Base-by-base conservation (phyloP, 2,797 vertebrate species). In the Mormyrus proboscirostris region DNA sequence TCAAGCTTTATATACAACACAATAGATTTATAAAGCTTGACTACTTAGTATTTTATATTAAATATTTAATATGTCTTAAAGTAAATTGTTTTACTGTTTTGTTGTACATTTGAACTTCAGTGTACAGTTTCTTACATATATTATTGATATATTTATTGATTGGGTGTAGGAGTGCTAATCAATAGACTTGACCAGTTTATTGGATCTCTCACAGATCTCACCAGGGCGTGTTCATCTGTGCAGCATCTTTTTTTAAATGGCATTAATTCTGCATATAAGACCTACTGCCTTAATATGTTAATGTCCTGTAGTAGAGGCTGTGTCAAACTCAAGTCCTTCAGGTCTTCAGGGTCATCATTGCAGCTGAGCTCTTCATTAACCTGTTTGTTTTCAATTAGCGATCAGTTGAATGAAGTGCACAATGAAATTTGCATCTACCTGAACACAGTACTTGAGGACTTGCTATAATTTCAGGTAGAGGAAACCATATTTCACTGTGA, bases 21-120 rank as follows among this genome's bases (percentile, higher is more conserved):
- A 6, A 41, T 44, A 44, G 5, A 82, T 82, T n/a, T 47, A 47
- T 82, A 44, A 82, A 44, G 76, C 76, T 82, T 82, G 76, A 47
- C 19, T 82, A 82, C 76, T 82, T 82, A 82, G 38, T 82, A 82
- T 82, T 82, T 44, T 82, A 47, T 82, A 76, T 76, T 76, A 65
- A 76, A 76, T 76, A 82, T 82, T 82, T 73, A 73, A 41, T 73
- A 79, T 82, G 76, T 82, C 38, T 82, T 82, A 44, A 82, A 44
- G 12, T 44, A 47, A 82, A 47, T 82, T 44, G 41, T 47, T 82
- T 82, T 82, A 82, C 76, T 82, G 76, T 82, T 44, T 47, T 82
- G 38, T 82, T 82, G 76, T 82, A 16, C 19, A 82, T 41, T 82
- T 82, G 41, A 82, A 47, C 19, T 47, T 47, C 38, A 47, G 19